A percentile compares a stretch with the other conserved stretches of the same genome.
Evolutionary conservation across 2,113 vertebrate genomes (phyloP).

Genomic region (Pontoporia blainvillei): DNA sequence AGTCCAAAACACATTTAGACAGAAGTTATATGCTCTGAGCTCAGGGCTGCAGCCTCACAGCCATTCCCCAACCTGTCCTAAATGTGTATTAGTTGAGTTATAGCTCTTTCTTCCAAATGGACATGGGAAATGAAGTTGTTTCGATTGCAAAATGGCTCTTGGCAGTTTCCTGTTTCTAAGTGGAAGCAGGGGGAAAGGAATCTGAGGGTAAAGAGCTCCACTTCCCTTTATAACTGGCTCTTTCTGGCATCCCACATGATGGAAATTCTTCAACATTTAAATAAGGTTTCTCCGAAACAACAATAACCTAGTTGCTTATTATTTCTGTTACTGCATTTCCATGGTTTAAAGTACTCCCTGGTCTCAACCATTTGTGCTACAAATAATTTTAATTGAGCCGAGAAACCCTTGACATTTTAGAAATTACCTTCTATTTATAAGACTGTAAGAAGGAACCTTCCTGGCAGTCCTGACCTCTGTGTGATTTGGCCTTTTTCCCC

Average conservation of each 20-base stretch:
- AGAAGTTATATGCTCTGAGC: slow-evolving; percentile 67
- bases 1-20: slow-evolving; percentile 66
- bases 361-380: slow-evolving; percentile 67
- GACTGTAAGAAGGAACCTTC: slow-evolving; percentile 60
- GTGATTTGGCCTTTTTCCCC: not conserved
- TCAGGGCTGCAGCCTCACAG: not conserved
- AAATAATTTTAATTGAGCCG: slow-evolving; percentile 74
- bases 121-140: slow-evolving; percentile 56
- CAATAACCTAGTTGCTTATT: slow-evolving; percentile 52
- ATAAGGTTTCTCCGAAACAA: slow-evolving; percentile 53
- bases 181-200: slow-evolving; percentile 9
- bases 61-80: not conserved
- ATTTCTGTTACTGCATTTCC: slow-evolving; percentile 58
- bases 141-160: slow-evolving; percentile 61
- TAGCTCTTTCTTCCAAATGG: slow-evolving; percentile 53
- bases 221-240: slow-evolving; percentile 8
- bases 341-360: slow-evolving; percentile 60
- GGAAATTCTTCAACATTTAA: slow-evolving; percentile 65
- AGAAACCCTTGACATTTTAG: slow-evolving; percentile 75
- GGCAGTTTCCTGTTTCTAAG: slow-evolving; percentile 49
- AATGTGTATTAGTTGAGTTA: slow-evolving; percentile 48
- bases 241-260: not conserved
- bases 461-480: slow-evolving; percentile 50
- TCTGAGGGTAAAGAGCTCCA: slow-evolving; percentile 24
- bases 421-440: slow-evolving; percentile 76